Evolutionary conservation across 2,888 invertebrate species (phyloP), one percentile per base, ranked within the genome.

Genomic region (Netelia fuscicornis): DNA sequence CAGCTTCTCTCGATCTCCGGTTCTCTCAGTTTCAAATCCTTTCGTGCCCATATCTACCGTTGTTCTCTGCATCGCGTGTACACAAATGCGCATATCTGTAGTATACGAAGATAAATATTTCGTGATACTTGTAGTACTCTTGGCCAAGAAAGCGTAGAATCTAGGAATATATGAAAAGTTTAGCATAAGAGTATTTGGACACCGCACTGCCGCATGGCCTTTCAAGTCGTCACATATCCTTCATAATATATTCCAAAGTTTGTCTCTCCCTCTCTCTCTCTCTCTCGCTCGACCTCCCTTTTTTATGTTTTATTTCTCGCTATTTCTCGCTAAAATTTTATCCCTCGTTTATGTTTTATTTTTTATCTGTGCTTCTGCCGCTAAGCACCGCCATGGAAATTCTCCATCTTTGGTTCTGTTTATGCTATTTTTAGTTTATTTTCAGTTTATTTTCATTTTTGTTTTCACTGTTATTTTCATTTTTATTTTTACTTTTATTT

Each of bases 71-170:
- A 44, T 44, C n/a, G 17, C 42, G 52, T 13, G 44, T 58, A 65
- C 2, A 30, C 58, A 44, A 68, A 65, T 71, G 37, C 44, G 62
- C 54, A 81, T 70, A 37, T 42, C 23, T 56, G 42, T n/a, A 81
- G 42, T 65, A 56, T 71, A 58, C 20, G 17, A n/a, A 48, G 68
- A 64, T 75, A 64, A 75, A 70, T 70, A 54, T 76, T 52, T 64
- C n/a, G 30, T 25, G 37, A 62, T 67, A 76, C 37, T 67, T 78
- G 6, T 25, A 62, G 42, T 44, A 75, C 52, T 75, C 52, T 75
- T 52, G 17, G 17, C 56, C 2, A 58, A 48, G 30, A 23, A 62
- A 30, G 37, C 23, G 20, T 23, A 25, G 11, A 30, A 17, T 23
- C 13, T 17, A 17, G 11, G n/a, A 25, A 44, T 42, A 11, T 11